These are phyloP conservation scores for Psophia crepitans DNA, from an alignment of 2,113 vertebrate genomes.

Conservation along the genomic window DNA sequence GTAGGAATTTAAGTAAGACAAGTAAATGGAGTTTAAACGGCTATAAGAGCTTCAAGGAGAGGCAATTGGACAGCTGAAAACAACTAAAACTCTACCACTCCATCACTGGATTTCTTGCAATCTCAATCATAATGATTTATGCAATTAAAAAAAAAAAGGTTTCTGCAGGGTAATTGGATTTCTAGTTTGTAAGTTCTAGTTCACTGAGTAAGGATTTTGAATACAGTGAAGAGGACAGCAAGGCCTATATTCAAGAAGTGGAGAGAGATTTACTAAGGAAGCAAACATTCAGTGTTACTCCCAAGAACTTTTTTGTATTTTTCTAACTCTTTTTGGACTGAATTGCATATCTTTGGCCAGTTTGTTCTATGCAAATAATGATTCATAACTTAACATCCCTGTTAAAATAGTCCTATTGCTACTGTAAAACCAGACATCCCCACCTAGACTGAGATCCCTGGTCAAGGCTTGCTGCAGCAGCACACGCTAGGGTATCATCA, in stretches of 20 bases:
- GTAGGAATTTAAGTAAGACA: background rate
- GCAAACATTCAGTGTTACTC: background rate
- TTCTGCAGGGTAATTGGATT: background rate
- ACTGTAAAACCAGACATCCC: background rate
- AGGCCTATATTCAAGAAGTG: background rate
- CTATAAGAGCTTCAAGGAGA: background rate
- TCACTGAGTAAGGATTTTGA: background rate
- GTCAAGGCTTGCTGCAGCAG: background rate
- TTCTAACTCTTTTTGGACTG: background rate
- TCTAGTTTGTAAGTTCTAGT: background rate
- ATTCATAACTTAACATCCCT: background rate
- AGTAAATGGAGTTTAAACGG: background rate
- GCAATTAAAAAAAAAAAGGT: background rate
- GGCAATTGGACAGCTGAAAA: background rate
- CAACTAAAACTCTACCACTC: background rate
- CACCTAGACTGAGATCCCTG: background rate
- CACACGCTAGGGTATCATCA: background rate
- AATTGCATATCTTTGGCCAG: background rate
- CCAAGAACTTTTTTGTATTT: background rate
- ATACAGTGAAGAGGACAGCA: background rate
- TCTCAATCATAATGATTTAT: background rate
- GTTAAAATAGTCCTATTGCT: background rate
- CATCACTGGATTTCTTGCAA: background rate
- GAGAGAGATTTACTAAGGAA: background rate
- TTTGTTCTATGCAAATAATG: background rate